Base-by-base conservation (phyloP, 2,888 invertebrate species). In the Hydrotaea diabolus region DNA sequence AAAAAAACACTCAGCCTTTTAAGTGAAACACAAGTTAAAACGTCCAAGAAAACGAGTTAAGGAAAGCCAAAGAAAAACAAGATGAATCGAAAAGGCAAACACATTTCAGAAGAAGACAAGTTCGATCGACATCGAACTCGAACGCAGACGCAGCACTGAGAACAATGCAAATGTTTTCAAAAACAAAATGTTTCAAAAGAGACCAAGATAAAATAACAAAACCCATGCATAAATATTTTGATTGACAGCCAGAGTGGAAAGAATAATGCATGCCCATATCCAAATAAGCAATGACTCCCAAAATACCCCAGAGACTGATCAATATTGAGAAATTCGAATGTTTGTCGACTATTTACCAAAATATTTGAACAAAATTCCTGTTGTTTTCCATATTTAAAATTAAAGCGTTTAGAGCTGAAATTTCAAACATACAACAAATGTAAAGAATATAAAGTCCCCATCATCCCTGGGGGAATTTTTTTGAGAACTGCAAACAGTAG, bases 201-300 rank as follows among this genome's bases (percentile, higher is more conserved):
- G 49, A 49, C 39, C n/a, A 81, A 83, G 49, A 77, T 57, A 80
- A 83, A 85, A 83, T 77, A 84, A 84, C 86, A 86, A 39, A 39
- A 39, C 39, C 31, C 31, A 31, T 88, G 86, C 86, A 81, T 78
- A 89, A 90, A 90, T 91, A 89, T 91, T 90, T 89, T 91, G 90
- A 90, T 87, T 87, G 88, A 87, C 88, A 80, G 71, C 59, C 77
- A n/a, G 74, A 69, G 66, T 49, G 69, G 74, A 57, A 78, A 74
- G 8, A 21, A n/a, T 2, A 31, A 31, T 31, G 31, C n/a, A 59
- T 55, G 57, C 64, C 26, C 1, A 49, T 43, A 75, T 26, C 49
- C 43, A 23, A 23, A 39, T 36, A 19, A 39, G 76, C 11, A 19
- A 55, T 46, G 17, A 15, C 4, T 57, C 19, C 2, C 19, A 7